Conservation (phyloP, 2,113 vertebrate species). For the Theristicus caerulescens region DNA sequence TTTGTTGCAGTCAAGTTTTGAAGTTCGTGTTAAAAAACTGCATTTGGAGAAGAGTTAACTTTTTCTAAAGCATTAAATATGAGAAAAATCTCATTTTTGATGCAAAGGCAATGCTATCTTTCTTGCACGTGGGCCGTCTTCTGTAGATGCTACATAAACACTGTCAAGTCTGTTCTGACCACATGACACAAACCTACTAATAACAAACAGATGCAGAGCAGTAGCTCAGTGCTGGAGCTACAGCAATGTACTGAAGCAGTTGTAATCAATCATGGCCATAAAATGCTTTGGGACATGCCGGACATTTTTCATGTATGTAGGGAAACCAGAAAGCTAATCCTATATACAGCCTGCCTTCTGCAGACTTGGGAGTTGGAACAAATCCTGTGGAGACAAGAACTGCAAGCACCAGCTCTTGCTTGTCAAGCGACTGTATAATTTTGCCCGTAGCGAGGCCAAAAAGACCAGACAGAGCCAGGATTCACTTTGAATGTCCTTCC, state of each 20-base stretch:
- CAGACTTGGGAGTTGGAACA: neutral
- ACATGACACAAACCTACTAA: neutral
- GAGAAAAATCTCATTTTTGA: neutral
- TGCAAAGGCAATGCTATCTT: neutral
- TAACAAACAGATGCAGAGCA: neutral
- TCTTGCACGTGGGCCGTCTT: neutral
- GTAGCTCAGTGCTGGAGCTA: neutral
- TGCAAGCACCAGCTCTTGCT: neutral
- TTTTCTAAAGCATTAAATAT: neutral
- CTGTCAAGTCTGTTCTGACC: neutral
- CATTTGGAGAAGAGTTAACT: conserved; percentile 6
- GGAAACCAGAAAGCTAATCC: neutral
- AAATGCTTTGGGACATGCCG: neutral
- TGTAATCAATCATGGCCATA: neutral
- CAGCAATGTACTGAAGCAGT: neutral
- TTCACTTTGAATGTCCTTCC: neutral
- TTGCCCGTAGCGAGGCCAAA: neutral
- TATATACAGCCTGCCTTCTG: neutral
- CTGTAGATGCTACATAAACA: conserved; percentile 3
- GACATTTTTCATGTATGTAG: neutral
- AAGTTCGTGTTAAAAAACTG: neutral
- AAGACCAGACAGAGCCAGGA: neutral
- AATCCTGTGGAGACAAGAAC: neutral
- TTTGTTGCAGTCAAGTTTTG: neutral
- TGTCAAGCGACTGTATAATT: neutral